These are phyloP conservation scores for Dasyornis broadbenti DNA, from an alignment of 2,113 vertebrate species.

Conservation along the genomic window DNA sequence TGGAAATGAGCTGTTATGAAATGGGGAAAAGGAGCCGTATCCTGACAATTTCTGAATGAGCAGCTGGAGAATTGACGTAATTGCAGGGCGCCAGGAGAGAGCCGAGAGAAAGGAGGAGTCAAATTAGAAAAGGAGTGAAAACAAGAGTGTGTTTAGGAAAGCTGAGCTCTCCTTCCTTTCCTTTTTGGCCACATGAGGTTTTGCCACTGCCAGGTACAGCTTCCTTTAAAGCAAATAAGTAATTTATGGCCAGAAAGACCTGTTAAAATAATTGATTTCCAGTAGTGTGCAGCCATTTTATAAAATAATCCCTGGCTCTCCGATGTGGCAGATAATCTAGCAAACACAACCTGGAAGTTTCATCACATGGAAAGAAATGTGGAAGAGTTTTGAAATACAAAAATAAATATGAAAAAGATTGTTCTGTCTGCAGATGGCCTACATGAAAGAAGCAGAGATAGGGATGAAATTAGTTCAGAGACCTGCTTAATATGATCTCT, in stretches of 20 bases:
- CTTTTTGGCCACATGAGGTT: not conserved
- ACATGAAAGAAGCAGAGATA: not conserved
- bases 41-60: constrained; percentile 6
- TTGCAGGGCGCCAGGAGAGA: not conserved
- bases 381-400: not conserved
- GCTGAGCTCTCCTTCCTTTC: not conserved
- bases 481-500: not conserved
- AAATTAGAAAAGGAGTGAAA: not conserved
- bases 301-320: not conserved
- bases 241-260: not conserved
- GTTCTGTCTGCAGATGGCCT: not conserved
- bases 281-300: not conserved
- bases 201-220: not conserved
- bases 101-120: not conserved
- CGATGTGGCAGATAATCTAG: not conserved
- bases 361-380: not conserved
- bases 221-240: not conserved
- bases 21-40: not conserved
- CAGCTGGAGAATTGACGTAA: constrained; percentile 37
- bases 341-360: not conserved
- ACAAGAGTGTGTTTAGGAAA: not conserved
- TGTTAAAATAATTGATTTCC: not conserved
- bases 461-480: not conserved
- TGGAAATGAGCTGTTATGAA: constrained; percentile 18
- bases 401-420: not conserved